These are phyloP conservation scores for Rhorus exstirpatorius DNA, from an alignment of 2,888 invertebrate genomes.

Conservation along the genomic window DNA sequence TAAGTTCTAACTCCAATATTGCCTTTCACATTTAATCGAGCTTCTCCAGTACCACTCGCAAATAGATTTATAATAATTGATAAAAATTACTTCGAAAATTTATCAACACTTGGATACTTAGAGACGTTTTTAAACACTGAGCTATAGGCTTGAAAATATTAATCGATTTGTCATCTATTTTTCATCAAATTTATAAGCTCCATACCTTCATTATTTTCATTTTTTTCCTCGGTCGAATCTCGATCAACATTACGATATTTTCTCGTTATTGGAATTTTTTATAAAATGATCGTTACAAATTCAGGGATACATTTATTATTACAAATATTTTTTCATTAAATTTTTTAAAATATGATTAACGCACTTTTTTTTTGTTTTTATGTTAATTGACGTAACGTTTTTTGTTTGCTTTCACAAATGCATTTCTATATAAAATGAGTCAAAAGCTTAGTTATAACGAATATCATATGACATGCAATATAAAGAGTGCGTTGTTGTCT, in stretches of 20 bases:
- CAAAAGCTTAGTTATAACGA: neutral
- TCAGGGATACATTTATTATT: too few relatives aligned
- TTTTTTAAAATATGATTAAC: too few relatives aligned
- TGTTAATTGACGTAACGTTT: too few relatives aligned
- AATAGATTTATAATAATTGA: constrained; percentile 1
- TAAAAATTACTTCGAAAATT: neutral
- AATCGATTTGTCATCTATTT: constrained; percentile 33
- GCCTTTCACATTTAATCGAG: constrained; percentile 33
- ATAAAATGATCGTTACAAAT: too few relatives aligned
- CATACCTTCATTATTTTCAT: constrained; percentile 20
- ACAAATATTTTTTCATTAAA: too few relatives aligned
- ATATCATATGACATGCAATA: neutral
- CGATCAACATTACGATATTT: neutral
- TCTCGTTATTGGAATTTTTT: too few relatives aligned
- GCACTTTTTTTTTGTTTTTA: too few relatives aligned
- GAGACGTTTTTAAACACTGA: neutral
- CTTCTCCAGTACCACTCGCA: neutral
- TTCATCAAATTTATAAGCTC: constrained; percentile 3
- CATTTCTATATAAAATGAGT: neutral
- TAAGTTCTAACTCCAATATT: constrained; percentile 26
- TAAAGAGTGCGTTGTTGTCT: neutral
- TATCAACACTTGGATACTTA: neutral
- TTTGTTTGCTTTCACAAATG: neutral
- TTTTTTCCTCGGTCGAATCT: neutral
- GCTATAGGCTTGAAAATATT: neutral